Base-by-base conservation (phyloP, 1,140 invertebrate species). In the Thrips palmi region DNA sequence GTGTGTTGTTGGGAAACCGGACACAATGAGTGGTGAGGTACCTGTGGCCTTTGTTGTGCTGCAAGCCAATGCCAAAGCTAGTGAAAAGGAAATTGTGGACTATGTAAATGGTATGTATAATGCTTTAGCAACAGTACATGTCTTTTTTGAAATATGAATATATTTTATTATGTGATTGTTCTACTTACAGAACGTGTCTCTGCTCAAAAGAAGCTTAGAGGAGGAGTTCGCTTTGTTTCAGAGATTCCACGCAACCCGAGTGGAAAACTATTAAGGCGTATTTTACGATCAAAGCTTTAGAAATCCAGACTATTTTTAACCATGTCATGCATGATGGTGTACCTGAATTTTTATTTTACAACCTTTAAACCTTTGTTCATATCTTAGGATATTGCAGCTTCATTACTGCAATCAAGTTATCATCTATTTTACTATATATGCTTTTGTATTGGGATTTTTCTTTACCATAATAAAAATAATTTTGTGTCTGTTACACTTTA, bases 1-100 rank as follows among this genome's bases (percentile, higher is more conserved):
- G 1, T 84, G 77, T 1, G 85, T 93, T 1, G 62, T 92, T 45
- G 86, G 86, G 3, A 60, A 86, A 21, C 74, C 78, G 0, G 72
- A 89, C 52, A 55, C 60, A 1, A 59, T 63, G 28, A 59, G 58
- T 35, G 85, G 85, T 2, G 87, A 92, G 60, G 58, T 71, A 1
- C 83, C 85, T 0, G 72, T 70, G 45, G 79, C 77, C 0, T 77
- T 75, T 47, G 55, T 83, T 4, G 65, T 78, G 0, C 39, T 52
- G 1, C 65, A 65, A 37, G 52, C 55, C 2, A 61, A 57, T 31
- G 55, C 51, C 0, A 47, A 46, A 7, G 45, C 70, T 0, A 64
- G 56, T 0, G 60, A 57, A 23, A 43, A 61, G 11, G 64, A 72
- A 14, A 50, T 74, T 2, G 51, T 64, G 20, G 45, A 62, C 17